Base-by-base conservation (phyloP, 2,113 vertebrate genomes). In the Recurvirostra avosetta region DNA sequence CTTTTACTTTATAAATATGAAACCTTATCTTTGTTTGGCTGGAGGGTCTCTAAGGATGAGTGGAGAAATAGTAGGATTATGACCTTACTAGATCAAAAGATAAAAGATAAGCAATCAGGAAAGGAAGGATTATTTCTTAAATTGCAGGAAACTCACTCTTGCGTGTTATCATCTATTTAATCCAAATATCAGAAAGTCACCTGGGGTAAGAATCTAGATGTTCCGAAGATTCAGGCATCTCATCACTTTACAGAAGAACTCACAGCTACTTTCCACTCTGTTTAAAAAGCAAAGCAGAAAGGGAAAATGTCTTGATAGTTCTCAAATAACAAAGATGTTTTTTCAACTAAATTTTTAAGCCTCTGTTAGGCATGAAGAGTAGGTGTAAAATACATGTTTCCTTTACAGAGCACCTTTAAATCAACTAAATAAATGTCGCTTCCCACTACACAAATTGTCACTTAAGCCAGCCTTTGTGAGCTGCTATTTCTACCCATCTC, bases 341-440 rank as follows among this genome's bases (percentile, higher is more conserved):
- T 94, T 95, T 58, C 62, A 73, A 61, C 53, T 79, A 62, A 78
- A 85, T 89, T 87, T 91, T 89, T 40, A 59, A 89, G 77, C 43
- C 50, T 74, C 72, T 82, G 32, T 87, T 68, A 92, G 74, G 65
- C 45, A 59, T 30, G 45, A 95, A 53, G 59, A 90, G 88, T 90
- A 88, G 84, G 80, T 89, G 89, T 85, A 76, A 89, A 94, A 91
- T 85, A 23, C 61, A 72, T 94, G 80, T 97, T 92, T 92, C 73
- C 70, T 73, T 95, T 59, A 70, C 45, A 47, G 52, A 78, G 63
- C 62, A 90, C 40, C 13, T 71, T 91, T 86, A 96, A 79, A 87
- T 73, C 83, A 89, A 63, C 80, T 45, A 86, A 94, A 96, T 92
- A 94, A 92, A 91, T 70, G 84, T 91, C 0, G 0, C 77, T 95